phyloP scores from a whole-genome alignment of 2,113 vertebrate genomes.

The Bothrops jararaca region DNA sequence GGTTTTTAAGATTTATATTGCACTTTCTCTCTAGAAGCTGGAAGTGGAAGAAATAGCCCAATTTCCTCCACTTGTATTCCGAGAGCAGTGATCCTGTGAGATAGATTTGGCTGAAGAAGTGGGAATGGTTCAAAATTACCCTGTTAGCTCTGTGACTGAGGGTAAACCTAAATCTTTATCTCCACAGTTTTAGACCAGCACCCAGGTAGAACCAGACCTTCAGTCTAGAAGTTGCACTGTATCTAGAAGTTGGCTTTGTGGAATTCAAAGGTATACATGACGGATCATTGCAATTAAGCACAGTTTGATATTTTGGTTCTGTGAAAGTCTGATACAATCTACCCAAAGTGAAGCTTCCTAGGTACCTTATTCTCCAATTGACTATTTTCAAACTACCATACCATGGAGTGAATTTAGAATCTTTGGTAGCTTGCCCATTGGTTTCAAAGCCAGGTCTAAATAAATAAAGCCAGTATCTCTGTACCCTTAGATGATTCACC shows the following conservation, averaged over 20 bases:
- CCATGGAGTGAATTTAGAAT: not conserved
- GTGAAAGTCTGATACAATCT: not conserved
- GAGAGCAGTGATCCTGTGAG: not conserved
- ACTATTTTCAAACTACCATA: not conserved
- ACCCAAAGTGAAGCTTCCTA: not conserved
- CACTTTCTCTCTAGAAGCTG: not conserved
- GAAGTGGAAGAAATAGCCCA: not conserved
- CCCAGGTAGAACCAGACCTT: not conserved
- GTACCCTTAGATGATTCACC: not conserved
- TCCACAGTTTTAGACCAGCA: not conserved
- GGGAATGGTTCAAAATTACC: not conserved
- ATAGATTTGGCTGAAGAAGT: not conserved
- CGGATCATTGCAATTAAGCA: not conserved
- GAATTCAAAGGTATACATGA: not conserved
- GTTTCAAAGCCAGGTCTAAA: not conserved
- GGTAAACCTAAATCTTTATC: not conserved
- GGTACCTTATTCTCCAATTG: not conserved
- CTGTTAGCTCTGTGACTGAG: not conserved
- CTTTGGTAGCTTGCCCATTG: not conserved
- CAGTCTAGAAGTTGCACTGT: not conserved
- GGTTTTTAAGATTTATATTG: not conserved
- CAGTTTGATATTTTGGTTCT: not conserved
- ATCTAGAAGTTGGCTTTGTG: not conserved
- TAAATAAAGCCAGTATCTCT: not conserved
- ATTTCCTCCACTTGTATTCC: not conserved